phyloP scores from a whole-genome alignment of 2,888 invertebrate genomes.

The Drosophila longiperda region DNA sequence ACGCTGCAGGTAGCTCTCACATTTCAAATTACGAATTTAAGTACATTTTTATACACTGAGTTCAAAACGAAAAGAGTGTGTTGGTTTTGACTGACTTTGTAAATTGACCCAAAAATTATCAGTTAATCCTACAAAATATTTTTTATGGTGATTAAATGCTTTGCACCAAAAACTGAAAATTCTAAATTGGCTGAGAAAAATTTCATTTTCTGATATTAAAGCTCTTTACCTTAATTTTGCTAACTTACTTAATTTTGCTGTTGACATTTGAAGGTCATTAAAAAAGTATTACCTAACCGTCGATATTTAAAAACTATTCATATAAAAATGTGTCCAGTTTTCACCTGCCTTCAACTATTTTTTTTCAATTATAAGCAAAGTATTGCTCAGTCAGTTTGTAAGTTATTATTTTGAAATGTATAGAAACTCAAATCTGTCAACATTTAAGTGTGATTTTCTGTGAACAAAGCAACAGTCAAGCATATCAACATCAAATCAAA shows the following conservation, averaged over 20 bases:
- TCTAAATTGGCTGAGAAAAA: not conserved
- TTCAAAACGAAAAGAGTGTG: not conserved
- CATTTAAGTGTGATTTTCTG: slow-evolving; percentile 5
- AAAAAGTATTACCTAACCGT: not conserved
- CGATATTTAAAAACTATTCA: not conserved
- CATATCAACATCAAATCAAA: slow-evolving; percentile 51
- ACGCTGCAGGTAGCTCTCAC: slow-evolving; percentile 46
- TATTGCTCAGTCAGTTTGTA: not conserved
- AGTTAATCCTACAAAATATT: not conserved
- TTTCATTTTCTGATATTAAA: not conserved
- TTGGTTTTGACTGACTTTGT: not conserved
- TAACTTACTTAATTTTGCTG: not conserved
- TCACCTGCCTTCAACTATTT: not conserved
- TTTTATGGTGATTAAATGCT: not conserved
- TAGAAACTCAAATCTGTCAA: slow-evolving; percentile 32
- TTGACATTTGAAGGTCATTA: not conserved
- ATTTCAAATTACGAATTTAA: slow-evolving; percentile 70
- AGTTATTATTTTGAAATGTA: slow-evolving; percentile 10
- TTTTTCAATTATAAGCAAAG: not conserved
- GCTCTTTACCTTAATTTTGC: not conserved
- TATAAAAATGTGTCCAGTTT: not conserved
- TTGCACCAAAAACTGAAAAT: not conserved
- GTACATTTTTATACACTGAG: slow-evolving; percentile 13
- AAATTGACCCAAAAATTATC: not conserved
- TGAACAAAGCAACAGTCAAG: slow-evolving; percentile 30